Evolutionary conservation across 2,888 invertebrate genomes (phyloP).

Genomic region (Drosophila pseudotakahashii): DNA sequence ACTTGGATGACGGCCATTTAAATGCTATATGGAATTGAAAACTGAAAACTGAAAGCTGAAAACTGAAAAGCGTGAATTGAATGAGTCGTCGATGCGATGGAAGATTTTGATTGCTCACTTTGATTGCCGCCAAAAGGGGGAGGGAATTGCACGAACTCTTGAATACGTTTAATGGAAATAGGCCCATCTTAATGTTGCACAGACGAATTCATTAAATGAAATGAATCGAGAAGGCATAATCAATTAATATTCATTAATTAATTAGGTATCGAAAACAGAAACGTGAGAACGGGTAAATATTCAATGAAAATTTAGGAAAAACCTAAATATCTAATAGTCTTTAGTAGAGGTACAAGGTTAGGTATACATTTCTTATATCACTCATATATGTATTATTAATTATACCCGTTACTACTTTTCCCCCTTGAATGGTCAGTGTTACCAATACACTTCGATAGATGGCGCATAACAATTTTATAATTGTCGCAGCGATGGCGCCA

Average conservation of each 20-base stretch:
- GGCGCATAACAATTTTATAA: no score
- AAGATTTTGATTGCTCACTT: slow-evolving; percentile 34
- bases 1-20: slow-evolving; percentile 12
- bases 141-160: background rate
- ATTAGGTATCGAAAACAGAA: background rate
- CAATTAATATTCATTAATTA: background rate
- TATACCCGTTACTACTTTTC: no score
- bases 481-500: no score
- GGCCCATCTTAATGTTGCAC: background rate
- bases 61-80: slow-evolving; percentile 19
- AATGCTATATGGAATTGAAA: slow-evolving; percentile 14
- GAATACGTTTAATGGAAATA: background rate
- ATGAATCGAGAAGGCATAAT: background rate
- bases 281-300: background rate
- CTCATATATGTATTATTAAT: no score
- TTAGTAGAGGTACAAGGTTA: no score
- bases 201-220: background rate
- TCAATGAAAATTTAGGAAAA: no score
- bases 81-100: slow-evolving; percentile 29
- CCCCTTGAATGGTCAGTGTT: no score
- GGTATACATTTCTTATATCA: no score
- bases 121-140: background rate
- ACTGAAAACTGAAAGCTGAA: no score
- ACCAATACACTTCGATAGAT: no score
- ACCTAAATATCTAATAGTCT: no score